Evolutionary conservation across 2,797 vertebrate species (phyloP).

Genomic region (Malurus leucopterus): DNA sequence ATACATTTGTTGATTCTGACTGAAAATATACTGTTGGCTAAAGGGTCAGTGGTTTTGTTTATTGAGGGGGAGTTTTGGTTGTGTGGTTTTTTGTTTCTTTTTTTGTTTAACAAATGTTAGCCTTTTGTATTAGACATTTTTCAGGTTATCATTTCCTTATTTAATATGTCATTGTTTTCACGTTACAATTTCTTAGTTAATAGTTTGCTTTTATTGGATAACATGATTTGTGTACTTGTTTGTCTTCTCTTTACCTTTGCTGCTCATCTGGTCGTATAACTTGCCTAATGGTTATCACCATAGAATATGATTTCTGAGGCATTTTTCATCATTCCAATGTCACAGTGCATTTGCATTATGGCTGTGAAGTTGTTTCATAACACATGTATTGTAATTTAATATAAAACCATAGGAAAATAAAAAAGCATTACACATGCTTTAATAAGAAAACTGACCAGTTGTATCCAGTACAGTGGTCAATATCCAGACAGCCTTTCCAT

Average conservation of each 20-base stretch:
- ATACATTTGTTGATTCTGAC: background rate
- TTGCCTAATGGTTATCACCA: background rate
- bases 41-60: rapidly evolving
- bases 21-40: background rate
- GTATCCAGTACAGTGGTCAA: background rate
- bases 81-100: background rate
- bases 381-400: background rate
- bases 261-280: background rate
- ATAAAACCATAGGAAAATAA: background rate
- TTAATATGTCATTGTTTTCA: background rate
- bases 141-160: background rate
- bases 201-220: background rate
- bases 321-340: background rate
- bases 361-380: background rate
- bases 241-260: background rate
- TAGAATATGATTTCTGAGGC: background rate
- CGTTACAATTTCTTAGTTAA: background rate
- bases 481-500: background rate
- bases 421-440: background rate
- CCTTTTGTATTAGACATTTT: background rate
- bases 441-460: background rate
- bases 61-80: background rate
- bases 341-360: background rate
- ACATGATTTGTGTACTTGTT: background rate
- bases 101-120: background rate